Evolutionary conservation across 2,797 vertebrate genomes (phyloP).

Genomic region (Gobio occitaniae): DNA sequence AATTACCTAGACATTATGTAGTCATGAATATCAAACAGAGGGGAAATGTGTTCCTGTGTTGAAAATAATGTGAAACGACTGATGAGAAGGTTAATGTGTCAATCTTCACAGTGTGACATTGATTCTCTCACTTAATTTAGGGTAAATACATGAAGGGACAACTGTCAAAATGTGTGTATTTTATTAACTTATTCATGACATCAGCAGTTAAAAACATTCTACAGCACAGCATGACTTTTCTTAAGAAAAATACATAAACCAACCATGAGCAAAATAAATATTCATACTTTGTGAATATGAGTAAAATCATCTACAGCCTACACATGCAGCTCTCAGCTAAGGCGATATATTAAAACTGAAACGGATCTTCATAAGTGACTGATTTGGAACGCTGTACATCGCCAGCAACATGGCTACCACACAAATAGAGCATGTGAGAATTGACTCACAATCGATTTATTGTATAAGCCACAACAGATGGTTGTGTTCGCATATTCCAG

Average conservation of each 20-base stretch:
- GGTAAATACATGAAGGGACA: constrained; percentile 64
- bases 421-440: neutral
- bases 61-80: neutral
- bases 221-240: constrained; percentile 10
- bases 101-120: neutral
- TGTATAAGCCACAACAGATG: constrained; percentile 6
- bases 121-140: neutral
- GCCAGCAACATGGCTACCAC: neutral
- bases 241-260: constrained; percentile 62
- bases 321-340: neutral
- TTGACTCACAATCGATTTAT: neutral
- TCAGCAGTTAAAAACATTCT: constrained; percentile 10
- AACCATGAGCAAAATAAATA: constrained; percentile 51
- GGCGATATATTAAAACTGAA: too few species aligned
- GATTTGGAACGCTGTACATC: neutral
- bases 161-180: constrained; percentile 65
- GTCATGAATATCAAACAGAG: neutral
- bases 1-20: neutral
- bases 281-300: neutral
- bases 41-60: neutral
- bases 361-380: neutral
- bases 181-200: neutral
- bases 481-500: neutral
- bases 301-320: neutral
- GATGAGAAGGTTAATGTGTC: neutral